Conservation (phyloP, 2,797 vertebrate species). For the Chromis chromis region DNA sequence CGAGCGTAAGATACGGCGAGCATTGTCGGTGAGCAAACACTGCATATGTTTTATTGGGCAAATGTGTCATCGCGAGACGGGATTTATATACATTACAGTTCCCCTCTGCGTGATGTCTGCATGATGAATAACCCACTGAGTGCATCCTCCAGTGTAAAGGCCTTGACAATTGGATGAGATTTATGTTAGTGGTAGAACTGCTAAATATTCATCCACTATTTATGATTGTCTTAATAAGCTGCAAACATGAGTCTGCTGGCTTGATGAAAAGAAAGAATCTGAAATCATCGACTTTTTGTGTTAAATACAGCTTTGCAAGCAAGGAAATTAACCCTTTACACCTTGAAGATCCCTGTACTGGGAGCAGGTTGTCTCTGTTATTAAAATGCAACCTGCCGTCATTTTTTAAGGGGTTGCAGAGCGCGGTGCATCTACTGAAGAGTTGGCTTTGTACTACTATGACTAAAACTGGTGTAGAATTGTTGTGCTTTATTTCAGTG, state of each 20-base stretch:
- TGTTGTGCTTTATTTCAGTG: too few relatives aligned
- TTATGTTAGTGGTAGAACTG: slow-evolving; percentile 33
- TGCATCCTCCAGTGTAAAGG: slow-evolving; percentile 46
- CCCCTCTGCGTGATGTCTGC: slow-evolving; percentile 27
- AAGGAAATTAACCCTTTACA: neutral
- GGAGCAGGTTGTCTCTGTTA: too few relatives aligned
- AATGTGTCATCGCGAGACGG: slow-evolving; percentile 44
- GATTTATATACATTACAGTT: slow-evolving; percentile 45
- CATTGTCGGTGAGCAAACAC: slow-evolving; percentile 35
- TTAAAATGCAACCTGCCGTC: too few relatives aligned
- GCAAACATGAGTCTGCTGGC: slow-evolving; percentile 5
- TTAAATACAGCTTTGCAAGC: neutral
- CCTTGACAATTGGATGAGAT: slow-evolving; percentile 48
- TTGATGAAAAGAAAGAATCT: slow-evolving; percentile 2
- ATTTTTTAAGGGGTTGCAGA: too few relatives aligned
- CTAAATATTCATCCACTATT: slow-evolving; percentile 57
- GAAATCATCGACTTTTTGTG: neutral
- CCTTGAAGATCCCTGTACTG: neutral
- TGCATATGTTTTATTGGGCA: slow-evolving; percentile 31
- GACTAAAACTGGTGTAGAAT: too few relatives aligned
- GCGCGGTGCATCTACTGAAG: too few relatives aligned
- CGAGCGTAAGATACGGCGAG: slow-evolving; percentile 5
- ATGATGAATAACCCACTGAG: slow-evolving; percentile 54
- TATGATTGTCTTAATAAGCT: slow-evolving; percentile 12
- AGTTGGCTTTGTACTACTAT: too few relatives aligned